These are phyloP conservation scores for Lipotes vexillifer DNA, from an alignment of 2,113 vertebrate species.

Conservation along the genomic window DNA sequence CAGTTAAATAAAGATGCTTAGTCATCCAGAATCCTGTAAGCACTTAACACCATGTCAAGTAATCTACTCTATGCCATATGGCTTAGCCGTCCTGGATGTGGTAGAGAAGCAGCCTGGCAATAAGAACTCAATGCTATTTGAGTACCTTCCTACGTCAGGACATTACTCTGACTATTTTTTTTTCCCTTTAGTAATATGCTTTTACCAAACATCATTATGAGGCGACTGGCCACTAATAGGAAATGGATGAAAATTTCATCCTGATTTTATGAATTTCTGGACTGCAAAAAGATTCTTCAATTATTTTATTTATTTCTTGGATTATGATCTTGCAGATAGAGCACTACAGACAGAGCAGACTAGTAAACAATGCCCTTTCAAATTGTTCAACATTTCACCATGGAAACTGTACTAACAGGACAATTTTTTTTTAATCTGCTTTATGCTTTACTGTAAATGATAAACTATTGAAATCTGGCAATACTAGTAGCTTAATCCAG, in stretches of 20 bases:
- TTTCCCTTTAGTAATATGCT: not conserved
- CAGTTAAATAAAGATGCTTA: constrained; percentile 58
- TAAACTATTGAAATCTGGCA: not conserved
- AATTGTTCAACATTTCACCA: not conserved
- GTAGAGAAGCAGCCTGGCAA: not conserved
- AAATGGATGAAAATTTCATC: constrained; percentile 5
- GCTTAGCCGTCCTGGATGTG: not conserved
- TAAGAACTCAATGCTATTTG: not conserved
- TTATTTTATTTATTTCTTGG: constrained; percentile 32
- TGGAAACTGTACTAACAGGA: not conserved
- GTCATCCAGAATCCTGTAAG: constrained; percentile 60
- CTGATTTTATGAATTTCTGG: constrained; percentile 22
- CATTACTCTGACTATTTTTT: not conserved
- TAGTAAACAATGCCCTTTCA: not conserved
- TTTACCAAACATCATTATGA: constrained; percentile 19
- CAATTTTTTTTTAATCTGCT: not conserved
- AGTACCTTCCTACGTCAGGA: not conserved
- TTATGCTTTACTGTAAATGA: not conserved
- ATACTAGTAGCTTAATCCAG: not conserved
- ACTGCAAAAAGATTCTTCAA: not conserved
- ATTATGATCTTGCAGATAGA: not conserved
- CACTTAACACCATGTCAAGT: constrained; percentile 62
- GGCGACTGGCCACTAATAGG: not conserved
- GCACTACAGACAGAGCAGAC: not conserved
- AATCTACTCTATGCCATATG: not conserved